Evolutionary conservation across 2,888 invertebrate species (phyloP), one percentile per base, ranked within the genome.

Genomic region (Drosophila peninsularis): DNA sequence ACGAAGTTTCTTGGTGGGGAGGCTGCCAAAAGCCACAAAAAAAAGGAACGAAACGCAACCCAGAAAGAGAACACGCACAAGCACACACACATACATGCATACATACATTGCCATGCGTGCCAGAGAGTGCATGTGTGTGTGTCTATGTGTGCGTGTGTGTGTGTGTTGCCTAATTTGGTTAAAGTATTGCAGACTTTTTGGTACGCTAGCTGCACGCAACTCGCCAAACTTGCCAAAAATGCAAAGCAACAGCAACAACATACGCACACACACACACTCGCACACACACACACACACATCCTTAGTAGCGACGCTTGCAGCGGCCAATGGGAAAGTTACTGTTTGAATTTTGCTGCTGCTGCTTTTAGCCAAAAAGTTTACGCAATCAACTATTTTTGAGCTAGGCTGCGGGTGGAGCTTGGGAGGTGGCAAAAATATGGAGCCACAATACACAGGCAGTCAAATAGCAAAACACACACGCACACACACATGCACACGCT

Each of bases 101-200:
- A 60, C 19, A 41, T n/a, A 10, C 10, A 50, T 30, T 6, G 7
- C 14, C n/a, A 55, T 55, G 44, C 52, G 54, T 61, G 30, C 34
- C 11, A 14, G 32, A 24, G n/a, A 47, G 24, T 44, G 36, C 30
- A 10, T 44, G 49, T 24, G 17, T 49, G 9, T 32, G 41, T 56
- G 7, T 32, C 19, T 56, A 32, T 36, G 49, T 54, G 62, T 68
- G 71, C 17, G 17, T 49, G 7, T 32, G 41, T 56, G 36, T 36
- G 49, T 54, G 62, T 68, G 71, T 60, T 82, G 76, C 73, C 83
- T 80, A 85, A 85, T 83, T 83, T 83, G 78, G 85, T 80, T 82
- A 81, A 77, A 71, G 67, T 62, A 76, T 78, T 72, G 78, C 80
- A 74, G 63, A 76, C 67, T 78, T 80, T 72, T 69, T 53, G 71